These are phyloP conservation scores for Apeira syringaria DNA, from an alignment of 2,888 invertebrate species.

Conservation along the genomic window DNA sequence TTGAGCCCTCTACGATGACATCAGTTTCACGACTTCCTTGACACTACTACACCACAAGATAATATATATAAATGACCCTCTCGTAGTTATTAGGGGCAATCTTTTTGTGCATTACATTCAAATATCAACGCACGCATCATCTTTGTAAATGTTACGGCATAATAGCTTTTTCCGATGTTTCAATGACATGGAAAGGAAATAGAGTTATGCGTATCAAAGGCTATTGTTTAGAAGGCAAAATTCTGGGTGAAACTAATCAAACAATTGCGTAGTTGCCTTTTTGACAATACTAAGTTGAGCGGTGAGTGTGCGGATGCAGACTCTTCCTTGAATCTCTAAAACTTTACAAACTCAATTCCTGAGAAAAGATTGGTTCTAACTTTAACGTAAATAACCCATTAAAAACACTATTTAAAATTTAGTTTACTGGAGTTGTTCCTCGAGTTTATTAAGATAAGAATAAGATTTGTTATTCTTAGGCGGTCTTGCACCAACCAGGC, in stretches of 20 bases:
- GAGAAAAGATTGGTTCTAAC: too few relatives aligned
- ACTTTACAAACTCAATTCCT: too few relatives aligned
- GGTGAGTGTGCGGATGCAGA: neutral
- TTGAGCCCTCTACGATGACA: too few relatives aligned
- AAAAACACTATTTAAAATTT: too few relatives aligned
- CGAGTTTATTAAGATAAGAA: too few relatives aligned
- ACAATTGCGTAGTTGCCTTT: slow-evolving; percentile 9
- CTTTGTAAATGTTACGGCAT: slow-evolving; percentile 16
- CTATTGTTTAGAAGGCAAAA: slow-evolving; percentile 15
- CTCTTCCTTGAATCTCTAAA: too few relatives aligned
- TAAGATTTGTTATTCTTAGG: too few relatives aligned
- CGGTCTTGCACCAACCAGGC: too few relatives aligned
- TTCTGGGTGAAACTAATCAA: slow-evolving; percentile 17
- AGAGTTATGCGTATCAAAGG: slow-evolving; percentile 5
- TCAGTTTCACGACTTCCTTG: slow-evolving; percentile 14
- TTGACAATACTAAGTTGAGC: slow-evolving; percentile 10
- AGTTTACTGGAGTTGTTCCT: too few relatives aligned
- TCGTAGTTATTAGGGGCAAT: slow-evolving; percentile 17
- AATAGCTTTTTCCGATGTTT: slow-evolving; percentile 20
- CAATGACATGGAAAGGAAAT: slow-evolving; percentile 18
- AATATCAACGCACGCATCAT: slow-evolving; percentile 12
- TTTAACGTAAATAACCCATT: too few relatives aligned
- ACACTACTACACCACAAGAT: slow-evolving; percentile 6
- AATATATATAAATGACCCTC: slow-evolving; percentile 12
- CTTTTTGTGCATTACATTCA: slow-evolving; percentile 7